These are phyloP conservation scores for Tolmerus cingulatus DNA, from an alignment of 2,888 invertebrate species.

Conservation along the genomic window DNA sequence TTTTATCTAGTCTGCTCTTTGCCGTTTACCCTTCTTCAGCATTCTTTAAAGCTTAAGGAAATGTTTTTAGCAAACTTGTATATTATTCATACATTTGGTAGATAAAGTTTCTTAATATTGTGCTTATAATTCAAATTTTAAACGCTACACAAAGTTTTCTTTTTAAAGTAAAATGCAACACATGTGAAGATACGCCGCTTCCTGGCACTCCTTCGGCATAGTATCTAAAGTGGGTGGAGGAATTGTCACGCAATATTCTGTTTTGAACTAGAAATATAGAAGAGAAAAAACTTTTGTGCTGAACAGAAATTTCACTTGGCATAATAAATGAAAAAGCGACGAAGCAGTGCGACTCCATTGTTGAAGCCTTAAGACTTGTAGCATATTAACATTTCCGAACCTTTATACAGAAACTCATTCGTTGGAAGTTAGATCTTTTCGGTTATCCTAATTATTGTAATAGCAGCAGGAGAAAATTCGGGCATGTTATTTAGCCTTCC, in stretches of 20 bases:
- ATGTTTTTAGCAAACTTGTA: neutral
- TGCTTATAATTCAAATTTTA: neutral
- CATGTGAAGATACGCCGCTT: neutral
- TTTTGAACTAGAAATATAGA: neutral
- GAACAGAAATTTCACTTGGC: neutral
- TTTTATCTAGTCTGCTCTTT: neutral
- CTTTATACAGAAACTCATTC: neutral
- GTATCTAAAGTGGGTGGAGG: neutral
- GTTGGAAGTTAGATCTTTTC: neutral
- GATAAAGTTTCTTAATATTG: neutral
- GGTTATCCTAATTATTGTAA: neutral
- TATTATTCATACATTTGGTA: neutral
- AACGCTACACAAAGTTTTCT: neutral
- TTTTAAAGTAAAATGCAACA: neutral
- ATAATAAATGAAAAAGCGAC: neutral
- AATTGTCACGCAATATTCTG: neutral
- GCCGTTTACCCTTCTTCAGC: neutral
- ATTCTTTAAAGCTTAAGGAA: neutral
- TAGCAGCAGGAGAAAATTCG: neutral
- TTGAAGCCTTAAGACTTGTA: neutral
- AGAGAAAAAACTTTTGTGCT: neutral
- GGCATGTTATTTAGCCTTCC: neutral
- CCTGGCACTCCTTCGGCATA: neutral
- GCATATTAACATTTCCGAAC: neutral
- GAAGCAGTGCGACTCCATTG: neutral